phyloP scores from a whole-genome alignment of 2,888 invertebrate genomes.

The Synergus japonicus region DNA sequence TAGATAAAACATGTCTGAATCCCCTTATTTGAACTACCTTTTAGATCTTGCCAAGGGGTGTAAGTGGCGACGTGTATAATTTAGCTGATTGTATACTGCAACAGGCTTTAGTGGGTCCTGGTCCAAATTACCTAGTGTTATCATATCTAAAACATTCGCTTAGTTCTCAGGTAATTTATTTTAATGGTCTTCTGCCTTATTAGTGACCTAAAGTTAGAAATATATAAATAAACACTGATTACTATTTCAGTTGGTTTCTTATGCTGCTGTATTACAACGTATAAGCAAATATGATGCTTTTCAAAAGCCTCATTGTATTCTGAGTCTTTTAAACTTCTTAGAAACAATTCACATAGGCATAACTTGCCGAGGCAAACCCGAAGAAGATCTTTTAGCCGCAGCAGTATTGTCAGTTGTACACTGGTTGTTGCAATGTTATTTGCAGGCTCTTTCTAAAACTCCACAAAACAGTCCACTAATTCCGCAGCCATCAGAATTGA shows the following conservation, averaged over 20 bases:
- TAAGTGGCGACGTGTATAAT: conserved; percentile 95
- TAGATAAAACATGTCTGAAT: conserved; percentile 24
- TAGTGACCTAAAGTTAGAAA: not conserved
- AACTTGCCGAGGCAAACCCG: conserved; percentile 89
- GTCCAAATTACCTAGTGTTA: conserved; percentile 93
- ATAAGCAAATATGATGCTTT: conserved; percentile 93
- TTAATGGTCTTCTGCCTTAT: not conserved
- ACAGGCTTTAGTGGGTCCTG: conserved; percentile 95
- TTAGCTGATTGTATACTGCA: conserved; percentile 95
- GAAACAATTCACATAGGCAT: conserved; percentile 83
- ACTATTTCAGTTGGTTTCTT: conserved; percentile 85
- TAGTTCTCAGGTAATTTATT: conserved; percentile 84
- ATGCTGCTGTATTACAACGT: conserved; percentile 92
- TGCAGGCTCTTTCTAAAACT: conserved; percentile 77
- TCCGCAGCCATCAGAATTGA: conserved; percentile 81
- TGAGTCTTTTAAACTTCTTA: conserved; percentile 91
- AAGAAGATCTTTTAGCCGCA: conserved; percentile 90
- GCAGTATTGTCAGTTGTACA: conserved; percentile 89
- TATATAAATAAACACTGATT: conserved; percentile 12
- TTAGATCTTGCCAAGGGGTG: conserved; percentile 89
- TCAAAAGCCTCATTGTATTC: conserved; percentile 92
- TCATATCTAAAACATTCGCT: conserved; percentile 95
- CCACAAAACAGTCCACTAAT: conserved; percentile 67
- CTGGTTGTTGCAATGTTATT: conserved; percentile 89
- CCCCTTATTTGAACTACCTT: conserved; percentile 36